Base-by-base conservation (phyloP, 92 coral and sea anemone species). In the Bergia sp. region DNA sequence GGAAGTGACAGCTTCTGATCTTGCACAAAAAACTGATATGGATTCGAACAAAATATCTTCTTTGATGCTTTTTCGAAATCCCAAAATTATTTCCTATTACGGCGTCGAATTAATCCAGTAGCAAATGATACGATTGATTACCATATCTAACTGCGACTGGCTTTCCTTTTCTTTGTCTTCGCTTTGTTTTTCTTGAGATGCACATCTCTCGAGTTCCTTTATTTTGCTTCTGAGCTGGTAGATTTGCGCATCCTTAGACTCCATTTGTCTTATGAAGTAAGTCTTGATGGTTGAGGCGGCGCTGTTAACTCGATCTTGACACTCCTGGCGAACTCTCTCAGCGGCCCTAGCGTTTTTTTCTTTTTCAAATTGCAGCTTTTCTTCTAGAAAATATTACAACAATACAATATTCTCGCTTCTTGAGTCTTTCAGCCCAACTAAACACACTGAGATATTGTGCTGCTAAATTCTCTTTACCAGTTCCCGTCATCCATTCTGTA, bases 221-320 rank as follows among this genome's bases (percentile, higher is more conserved):
- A 84, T 84, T 65, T 84, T 84, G 78, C 42, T 84, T 72, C 43
- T 66, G 7, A 84, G 87, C 66, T 84, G 79, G 40, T 29, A 73
- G 53, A 84, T 72, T 50, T 84, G 45, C n/a, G 66, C 65, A 66
- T 84, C 87, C 39, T 84, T 84, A 1, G 79, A 29, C 67, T 84
- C 87, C 87, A 84, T 84, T 49, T 84, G 42, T 73, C 38, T 37
- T n/a, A 40, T 84, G 79, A 84, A 84, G 79, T 72, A 71, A 16
- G 40, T 53, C 61, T 74, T 84, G 77, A 84, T 84, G n/a, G 79
- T 71, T 2, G 79, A 1, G 5, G 79, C 87, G 11, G 61, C 64
- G 45, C 79, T 69, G 65, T 45, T 84, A 10, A 84, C 44, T 15
- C 87, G 79, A 71, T 84, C 87, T 16, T 84, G 87, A 71, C 61